Evolutionary conservation across 2,113 vertebrate genomes (phyloP).

Genomic region (Anarrhichthys ocellatus): DNA sequence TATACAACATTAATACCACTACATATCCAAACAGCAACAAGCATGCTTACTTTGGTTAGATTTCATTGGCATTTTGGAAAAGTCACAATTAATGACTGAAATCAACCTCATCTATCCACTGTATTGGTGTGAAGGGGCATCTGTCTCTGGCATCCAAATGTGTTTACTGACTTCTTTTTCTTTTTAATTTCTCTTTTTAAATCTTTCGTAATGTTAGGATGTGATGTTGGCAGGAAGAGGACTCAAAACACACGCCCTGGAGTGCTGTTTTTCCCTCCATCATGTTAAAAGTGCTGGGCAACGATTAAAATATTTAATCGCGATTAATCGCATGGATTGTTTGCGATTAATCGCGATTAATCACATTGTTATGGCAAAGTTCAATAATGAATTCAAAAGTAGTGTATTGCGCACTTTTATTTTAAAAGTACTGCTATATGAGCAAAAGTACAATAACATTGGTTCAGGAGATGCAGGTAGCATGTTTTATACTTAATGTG

Average conservation of each 20-base stretch:
- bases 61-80: not conserved
- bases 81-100: not conserved
- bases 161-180: slow-evolving; percentile 13
- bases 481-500: too few species aligned
- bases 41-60: not conserved
- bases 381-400: too few species aligned
- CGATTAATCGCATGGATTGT: too few species aligned
- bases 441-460: too few species aligned
- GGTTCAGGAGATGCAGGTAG: too few species aligned
- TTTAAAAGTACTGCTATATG: too few species aligned
- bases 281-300: too few species aligned
- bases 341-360: too few species aligned
- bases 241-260: slow-evolving; percentile 28
- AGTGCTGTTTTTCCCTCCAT: slow-evolving; percentile 62
- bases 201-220: slow-evolving; percentile 40
- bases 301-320: too few species aligned
- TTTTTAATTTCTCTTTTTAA: slow-evolving; percentile 26
- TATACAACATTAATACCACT: too few species aligned
- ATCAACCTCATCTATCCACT: not conserved
- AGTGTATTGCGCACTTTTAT: too few species aligned
- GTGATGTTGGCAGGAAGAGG: slow-evolving; percentile 23
- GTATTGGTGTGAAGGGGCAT: not conserved
- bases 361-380: too few species aligned
- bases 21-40: not conserved
- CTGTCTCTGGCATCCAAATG: not conserved